These are phyloP conservation scores for Apoda limacodes DNA, from an alignment of 2,888 invertebrate species.

Conservation along the genomic window DNA sequence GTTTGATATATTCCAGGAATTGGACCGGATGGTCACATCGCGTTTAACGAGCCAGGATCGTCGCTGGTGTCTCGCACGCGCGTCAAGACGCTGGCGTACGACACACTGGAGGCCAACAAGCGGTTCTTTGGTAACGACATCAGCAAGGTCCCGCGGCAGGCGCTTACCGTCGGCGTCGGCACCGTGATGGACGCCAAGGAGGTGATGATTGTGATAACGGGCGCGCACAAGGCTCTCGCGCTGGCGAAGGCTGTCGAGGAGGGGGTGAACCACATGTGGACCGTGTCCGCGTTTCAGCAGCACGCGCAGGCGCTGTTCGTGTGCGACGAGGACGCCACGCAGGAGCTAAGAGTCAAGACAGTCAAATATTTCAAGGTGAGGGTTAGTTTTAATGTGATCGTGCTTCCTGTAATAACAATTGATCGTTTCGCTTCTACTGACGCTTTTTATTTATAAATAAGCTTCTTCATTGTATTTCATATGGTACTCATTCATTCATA, in stretches of 20 bases:
- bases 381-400: no score
- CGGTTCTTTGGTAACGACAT: slow-evolving; percentile 97
- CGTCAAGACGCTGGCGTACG: slow-evolving; percentile 95
- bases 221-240: slow-evolving; percentile 95
- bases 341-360: slow-evolving; percentile 96
- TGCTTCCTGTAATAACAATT: no score
- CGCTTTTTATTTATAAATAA: no score
- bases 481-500: no score
- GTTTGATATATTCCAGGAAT: slow-evolving; percentile 88
- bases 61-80: slow-evolving; percentile 95
- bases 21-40: slow-evolving; percentile 99
- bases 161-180: slow-evolving; percentile 97
- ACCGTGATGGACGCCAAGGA: slow-evolving; percentile 99
- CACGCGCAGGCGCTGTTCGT: slow-evolving; percentile 93
- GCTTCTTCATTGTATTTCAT: no score
- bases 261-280: slow-evolving; percentile 99
- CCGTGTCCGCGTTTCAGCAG: slow-evolving; percentile 98
- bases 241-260: slow-evolving; percentile 98
- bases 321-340: slow-evolving; percentile 97
- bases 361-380: slow-evolving; percentile 97
- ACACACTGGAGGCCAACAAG: slow-evolving; percentile 97
- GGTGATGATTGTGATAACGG: slow-evolving; percentile 97
- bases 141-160: slow-evolving; percentile 92
- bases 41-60: slow-evolving; percentile 99
- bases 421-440: no score